Base-by-base conservation (phyloP, 2,797 vertebrate species). In the Pygocentrus nattereri region DNA sequence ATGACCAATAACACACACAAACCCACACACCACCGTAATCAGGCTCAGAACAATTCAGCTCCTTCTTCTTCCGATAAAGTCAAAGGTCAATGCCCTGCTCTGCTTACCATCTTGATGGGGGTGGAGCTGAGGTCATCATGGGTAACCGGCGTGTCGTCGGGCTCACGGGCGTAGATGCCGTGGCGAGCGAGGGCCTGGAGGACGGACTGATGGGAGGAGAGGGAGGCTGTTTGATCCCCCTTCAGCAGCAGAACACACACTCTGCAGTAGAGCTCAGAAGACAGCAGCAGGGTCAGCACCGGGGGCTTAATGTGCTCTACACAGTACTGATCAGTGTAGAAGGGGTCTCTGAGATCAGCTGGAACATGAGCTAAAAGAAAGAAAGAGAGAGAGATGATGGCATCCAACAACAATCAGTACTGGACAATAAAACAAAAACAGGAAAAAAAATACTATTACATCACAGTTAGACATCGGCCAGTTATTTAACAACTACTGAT, bases 281-380 rank as follows among this genome's bases (percentile, higher is more conserved):
- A 97, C 84, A 97, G 95, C 85, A 99, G 93, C 86, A 98, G 94
- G 74, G 87, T 95, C 90, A 96, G 95, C 86, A 98, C 94, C 0
- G 94, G 95, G 0, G 98, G 98, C 59, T 99, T 99, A 86, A 99
- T 98, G 88, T 99, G 98, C 68, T 99, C 98, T 86, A 99, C 97
- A 72, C 98, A 96, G 79, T 99, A 99, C 82, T 99, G 98, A 83
- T 99, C 98, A 0, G 94, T 94, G 85, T 99, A 99, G 85, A 99
- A 99, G 0, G 97, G 97, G 88, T 98, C 97, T 76, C 94, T 94
- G 88, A 99, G 94, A 85, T 99, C 98, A 79, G 93, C 92, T 0
- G 97, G 98, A 92, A 98, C 93, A 59, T 97, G 95, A 88, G 99
- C 97, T 98, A 90, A 62, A 13, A 84, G 1, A 75, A 25, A 67